Evolutionary conservation across 2,888 invertebrate species (phyloP).

Genomic region (Uloborus plumipes): DNA sequence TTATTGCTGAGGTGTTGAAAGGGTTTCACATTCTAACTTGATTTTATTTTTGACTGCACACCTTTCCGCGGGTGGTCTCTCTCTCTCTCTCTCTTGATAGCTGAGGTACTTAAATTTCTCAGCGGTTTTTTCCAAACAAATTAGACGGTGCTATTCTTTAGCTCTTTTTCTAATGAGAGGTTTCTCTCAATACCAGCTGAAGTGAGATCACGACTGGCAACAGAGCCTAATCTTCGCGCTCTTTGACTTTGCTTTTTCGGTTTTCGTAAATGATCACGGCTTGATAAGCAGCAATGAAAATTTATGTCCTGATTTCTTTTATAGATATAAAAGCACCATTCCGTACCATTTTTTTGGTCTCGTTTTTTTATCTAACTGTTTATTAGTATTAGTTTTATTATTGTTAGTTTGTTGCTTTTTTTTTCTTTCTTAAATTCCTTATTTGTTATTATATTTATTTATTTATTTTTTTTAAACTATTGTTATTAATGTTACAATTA

Average conservation of each 20-base stretch:
- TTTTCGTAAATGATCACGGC: no score
- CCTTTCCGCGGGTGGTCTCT: constrained; percentile 44
- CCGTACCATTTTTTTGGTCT: no score
- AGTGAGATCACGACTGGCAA: background rate
- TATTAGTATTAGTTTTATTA: no score
- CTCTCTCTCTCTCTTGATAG: constrained; percentile 10
- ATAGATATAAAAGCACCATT: no score
- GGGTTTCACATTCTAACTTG: constrained; percentile 51
- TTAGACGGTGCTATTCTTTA: constrained; percentile 26
- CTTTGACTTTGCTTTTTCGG: background rate
- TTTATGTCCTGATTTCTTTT: no score
- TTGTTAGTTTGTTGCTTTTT: no score
- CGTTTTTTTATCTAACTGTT: no score
- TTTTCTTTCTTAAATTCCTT: no score
- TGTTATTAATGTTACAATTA: no score
- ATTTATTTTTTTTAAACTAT: no score
- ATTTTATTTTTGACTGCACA: constrained; percentile 47
- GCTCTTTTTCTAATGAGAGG: constrained; percentile 16
- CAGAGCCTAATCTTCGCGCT: background rate
- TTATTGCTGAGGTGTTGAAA: constrained; percentile 53
- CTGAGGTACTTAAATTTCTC: background rate
- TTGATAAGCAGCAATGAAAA: no score
- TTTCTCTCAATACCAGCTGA: background rate
- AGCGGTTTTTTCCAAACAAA: constrained; percentile 36
- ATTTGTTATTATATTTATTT: no score